Percentiles rank a stretch among this genome's conserved stretches.
Evolutionary conservation across 2,113 vertebrate genomes (phyloP).

Genomic region (Telmatochromis sp.): DNA sequence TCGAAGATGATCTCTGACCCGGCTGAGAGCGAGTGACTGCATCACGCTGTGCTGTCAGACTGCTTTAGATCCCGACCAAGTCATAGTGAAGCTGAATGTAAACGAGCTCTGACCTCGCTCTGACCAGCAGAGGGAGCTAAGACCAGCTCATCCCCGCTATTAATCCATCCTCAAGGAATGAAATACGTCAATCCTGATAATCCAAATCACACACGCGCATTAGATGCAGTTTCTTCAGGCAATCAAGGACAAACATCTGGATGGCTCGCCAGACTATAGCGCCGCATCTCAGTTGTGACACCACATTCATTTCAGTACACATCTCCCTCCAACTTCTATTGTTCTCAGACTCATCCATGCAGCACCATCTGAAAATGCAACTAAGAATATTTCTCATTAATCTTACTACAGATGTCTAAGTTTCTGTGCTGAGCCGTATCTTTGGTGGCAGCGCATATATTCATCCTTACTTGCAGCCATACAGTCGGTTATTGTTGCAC

Average conservation of each 20-base stretch:
- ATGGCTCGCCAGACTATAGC: neutral
- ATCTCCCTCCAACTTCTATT: neutral
- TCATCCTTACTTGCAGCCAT: neutral
- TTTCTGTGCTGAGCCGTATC: neutral
- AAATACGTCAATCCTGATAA: neutral
- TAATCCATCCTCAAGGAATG: neutral
- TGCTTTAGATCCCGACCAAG: slow-evolving; percentile 8
- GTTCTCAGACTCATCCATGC: neutral
- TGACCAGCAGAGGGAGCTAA: slow-evolving; percentile 51
- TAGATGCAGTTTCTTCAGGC: neutral
- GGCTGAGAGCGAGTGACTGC: neutral
- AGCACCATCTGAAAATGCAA: neutral
- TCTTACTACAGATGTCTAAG: neutral
- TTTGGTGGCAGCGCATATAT: neutral
- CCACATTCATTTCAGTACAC: neutral
- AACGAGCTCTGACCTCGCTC: neutral
- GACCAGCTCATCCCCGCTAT: neutral
- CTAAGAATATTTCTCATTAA: neutral
- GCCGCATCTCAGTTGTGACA: neutral
- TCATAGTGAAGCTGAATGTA: neutral
- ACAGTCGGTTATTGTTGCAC: neutral
- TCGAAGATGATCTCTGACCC: slow-evolving; percentile 1
- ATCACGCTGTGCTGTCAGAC: neutral
- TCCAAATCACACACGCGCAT: neutral
- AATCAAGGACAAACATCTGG: neutral